Evolutionary conservation across 2,113 vertebrate species (phyloP).

Genomic region (Sialia sialis): DNA sequence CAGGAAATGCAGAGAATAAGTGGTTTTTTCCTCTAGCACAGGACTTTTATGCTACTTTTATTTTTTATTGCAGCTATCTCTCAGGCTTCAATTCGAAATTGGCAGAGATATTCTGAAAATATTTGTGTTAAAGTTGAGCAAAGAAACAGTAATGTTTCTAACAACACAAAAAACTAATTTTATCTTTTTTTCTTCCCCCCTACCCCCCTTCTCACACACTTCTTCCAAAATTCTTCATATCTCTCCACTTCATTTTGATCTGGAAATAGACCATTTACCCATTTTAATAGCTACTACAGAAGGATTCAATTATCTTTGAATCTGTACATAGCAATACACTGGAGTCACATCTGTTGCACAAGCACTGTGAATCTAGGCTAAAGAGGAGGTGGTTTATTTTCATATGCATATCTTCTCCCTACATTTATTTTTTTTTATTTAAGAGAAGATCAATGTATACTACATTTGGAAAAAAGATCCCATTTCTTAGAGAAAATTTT

Average conservation of each 20-base stretch:
- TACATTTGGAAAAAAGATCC: neutral
- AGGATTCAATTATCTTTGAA: conserved; percentile 40
- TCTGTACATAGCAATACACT: neutral
- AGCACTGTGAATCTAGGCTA: conserved; percentile 6
- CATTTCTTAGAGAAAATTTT: neutral
- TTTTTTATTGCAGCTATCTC: neutral
- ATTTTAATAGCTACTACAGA: conserved; percentile 20
- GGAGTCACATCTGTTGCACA: conserved; percentile 39
- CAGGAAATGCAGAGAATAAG: neutral
- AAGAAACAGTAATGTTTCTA: neutral
- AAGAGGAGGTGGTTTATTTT: conserved; percentile 13
- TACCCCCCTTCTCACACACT: neutral
- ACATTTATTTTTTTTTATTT: neutral
- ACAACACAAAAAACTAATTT: neutral
- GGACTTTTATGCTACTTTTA: neutral
- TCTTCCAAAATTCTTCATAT: neutral
- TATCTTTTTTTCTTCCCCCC: neutral
- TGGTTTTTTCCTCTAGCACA: neutral
- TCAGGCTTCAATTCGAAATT: neutral
- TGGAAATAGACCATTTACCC: neutral
- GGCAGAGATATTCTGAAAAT: neutral
- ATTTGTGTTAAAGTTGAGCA: conserved; percentile 5
- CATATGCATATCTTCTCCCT: neutral
- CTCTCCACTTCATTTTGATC: neutral
- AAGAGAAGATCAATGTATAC: neutral